Percentiles rank a stretch among this genome's conserved stretches.
Conservation (phyloP, 2,888 invertebrate genomes). For the Thecocarcelia acutangulata region DNA sequence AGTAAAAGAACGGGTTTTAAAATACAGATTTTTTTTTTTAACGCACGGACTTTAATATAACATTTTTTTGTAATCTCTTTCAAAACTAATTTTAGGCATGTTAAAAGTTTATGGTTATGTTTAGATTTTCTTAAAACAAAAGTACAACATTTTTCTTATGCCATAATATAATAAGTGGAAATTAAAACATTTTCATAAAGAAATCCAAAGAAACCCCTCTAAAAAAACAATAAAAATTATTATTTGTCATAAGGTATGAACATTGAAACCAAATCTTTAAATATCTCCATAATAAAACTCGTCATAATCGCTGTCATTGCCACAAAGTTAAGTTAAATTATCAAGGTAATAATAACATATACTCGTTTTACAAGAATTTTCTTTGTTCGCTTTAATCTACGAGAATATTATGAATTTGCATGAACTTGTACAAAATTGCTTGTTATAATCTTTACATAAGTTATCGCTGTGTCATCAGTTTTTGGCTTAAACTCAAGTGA, state of each 20-base stretch:
- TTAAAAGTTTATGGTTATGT: too few relatives aligned
- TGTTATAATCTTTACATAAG: constrained; percentile 40
- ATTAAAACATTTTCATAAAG: background rate
- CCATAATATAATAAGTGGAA: too few relatives aligned
- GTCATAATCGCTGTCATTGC: constrained; percentile 45
- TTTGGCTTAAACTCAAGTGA: constrained; percentile 73
- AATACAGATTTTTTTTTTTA: too few relatives aligned
- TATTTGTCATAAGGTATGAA: constrained; percentile 26
- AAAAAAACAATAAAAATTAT: constrained; percentile 22
- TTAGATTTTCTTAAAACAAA: too few relatives aligned
- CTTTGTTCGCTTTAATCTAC: constrained; percentile 29
- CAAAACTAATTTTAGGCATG: too few relatives aligned
- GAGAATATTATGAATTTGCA: constrained; percentile 9
- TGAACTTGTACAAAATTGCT: constrained; percentile 24
- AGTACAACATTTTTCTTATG: too few relatives aligned
- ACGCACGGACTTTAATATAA: too few relatives aligned
- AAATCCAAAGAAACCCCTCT: background rate
- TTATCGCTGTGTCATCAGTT: constrained; percentile 64
- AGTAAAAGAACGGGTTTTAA: too few relatives aligned
- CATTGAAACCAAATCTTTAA: constrained; percentile 44
- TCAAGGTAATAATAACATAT: constrained; percentile 62
- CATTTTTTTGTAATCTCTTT: too few relatives aligned
- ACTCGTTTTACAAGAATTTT: constrained; percentile 54
- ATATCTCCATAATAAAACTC: constrained; percentile 30
- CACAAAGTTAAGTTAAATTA: constrained; percentile 43